Percentiles rank a stretch among this genome's conserved stretches.
Conservation (phyloP, 2,797 vertebrate species). For the Acanthopagrus latus region DNA sequence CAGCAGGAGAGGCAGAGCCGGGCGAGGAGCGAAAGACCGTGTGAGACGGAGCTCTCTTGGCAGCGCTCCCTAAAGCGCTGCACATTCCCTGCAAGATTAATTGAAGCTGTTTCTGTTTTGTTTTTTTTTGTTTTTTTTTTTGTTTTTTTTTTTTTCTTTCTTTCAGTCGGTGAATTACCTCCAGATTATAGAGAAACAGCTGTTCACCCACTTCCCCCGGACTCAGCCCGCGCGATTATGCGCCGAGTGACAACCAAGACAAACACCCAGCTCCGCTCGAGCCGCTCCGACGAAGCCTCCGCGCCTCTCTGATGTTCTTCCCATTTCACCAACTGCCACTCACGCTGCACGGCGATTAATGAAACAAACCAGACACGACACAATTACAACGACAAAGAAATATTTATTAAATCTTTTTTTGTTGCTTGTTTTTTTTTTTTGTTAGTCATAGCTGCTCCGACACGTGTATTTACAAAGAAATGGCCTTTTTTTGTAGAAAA, state of each 20-base stretch:
- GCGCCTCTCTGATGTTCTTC: conserved; percentile 25
- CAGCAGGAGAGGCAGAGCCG: conserved; percentile 42
- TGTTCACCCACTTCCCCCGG: conserved; percentile 62
- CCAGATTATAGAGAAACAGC: conserved; percentile 70
- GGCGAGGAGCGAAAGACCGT: conserved; percentile 42
- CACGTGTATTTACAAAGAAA: conserved; percentile 89
- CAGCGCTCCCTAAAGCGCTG: conserved; percentile 45
- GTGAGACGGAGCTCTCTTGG: conserved; percentile 58
- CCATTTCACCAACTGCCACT: conserved; percentile 39
- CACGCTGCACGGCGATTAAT: conserved; percentile 34
- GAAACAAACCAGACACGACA: conserved; percentile 57
- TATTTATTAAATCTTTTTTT: conserved; percentile 84
- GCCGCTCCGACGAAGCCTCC: conserved; percentile 14
- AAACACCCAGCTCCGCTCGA: conserved; percentile 47
- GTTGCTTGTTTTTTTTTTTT: conserved; percentile 75
- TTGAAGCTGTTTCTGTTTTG: conserved; percentile 56
- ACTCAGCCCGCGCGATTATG: conserved; percentile 49
- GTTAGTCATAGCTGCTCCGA: conserved; percentile 85
- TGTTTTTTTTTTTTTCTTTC: conserved; percentile 56
- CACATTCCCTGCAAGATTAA: conserved; percentile 71
- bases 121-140: conserved; percentile 40
- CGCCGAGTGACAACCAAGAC: conserved; percentile 54
- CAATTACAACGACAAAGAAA: conserved; percentile 84
- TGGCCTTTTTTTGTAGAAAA: conserved; percentile 79
- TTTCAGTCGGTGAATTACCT: conserved; percentile 68